Conservation (phyloP, 2,797 vertebrate species). For the Odontamblyopus lacepedii region DNA sequence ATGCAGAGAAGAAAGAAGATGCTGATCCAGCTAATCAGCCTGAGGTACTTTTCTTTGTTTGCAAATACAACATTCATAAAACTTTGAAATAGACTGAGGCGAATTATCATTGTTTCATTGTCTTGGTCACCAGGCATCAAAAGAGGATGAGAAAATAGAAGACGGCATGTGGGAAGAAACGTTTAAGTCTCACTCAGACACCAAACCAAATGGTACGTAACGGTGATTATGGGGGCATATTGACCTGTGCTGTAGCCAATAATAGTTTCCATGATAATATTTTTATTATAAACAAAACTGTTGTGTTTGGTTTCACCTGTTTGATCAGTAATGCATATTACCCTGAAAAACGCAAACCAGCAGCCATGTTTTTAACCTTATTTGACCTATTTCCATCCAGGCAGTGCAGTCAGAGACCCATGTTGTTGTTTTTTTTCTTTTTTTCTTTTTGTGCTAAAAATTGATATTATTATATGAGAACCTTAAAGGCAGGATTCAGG, state of each 20-base stretch:
- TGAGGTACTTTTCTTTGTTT: slow-evolving; percentile 48
- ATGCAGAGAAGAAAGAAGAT: slow-evolving; percentile 74
- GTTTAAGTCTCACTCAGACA: slow-evolving; percentile 90
- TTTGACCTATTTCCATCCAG: too few species aligned
- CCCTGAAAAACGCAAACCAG: too few species aligned
- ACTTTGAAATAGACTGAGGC: not conserved
- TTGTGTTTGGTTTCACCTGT: not conserved
- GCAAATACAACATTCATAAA: not conserved
- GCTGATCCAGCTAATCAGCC: slow-evolving; percentile 60
- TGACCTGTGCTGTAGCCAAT: not conserved
- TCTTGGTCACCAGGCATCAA: slow-evolving; percentile 42
- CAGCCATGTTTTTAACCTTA: too few species aligned
- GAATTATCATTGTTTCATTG: not conserved
- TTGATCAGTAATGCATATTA: not conserved
- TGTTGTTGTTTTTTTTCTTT: too few species aligned
- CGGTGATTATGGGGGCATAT: not conserved
- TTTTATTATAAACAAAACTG: not conserved
- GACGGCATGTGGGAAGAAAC: slow-evolving; percentile 92
- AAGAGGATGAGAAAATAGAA: slow-evolving; percentile 73
- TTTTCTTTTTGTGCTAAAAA: too few species aligned
- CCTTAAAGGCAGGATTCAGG: too few species aligned
- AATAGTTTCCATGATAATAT: not conserved
- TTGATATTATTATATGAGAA: too few species aligned
- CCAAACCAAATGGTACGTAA: slow-evolving; percentile 82
- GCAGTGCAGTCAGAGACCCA: too few species aligned